Evolutionary conservation across 2,797 vertebrate species (phyloP), one percentile per base, ranked within the genome.

Genomic region (Argyrosomus regius): DNA sequence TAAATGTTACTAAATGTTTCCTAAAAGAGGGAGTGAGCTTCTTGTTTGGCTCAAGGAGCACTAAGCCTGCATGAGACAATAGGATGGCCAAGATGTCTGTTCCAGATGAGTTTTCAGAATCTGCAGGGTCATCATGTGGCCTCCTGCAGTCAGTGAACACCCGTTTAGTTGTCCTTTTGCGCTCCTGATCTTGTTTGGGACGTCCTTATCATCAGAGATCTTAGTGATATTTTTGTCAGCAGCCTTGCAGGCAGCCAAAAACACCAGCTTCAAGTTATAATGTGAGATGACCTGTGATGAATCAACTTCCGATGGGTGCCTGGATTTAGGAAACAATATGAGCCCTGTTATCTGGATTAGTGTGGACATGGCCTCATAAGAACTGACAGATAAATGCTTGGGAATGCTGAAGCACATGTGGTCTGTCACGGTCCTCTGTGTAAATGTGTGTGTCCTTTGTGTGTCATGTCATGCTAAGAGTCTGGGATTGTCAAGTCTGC

Each of bases 401-500:
- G 22, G 20, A 53, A 46, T 39, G 24, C 18, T 39, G 54, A 60
- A 63, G 50, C 64, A 74, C 68, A 66, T 58, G 68, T 74, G 73
- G 48, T 81, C 60, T 22, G 50, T 54, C 68, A n/a, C 53, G 18
- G 50, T 24, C n/a, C 3, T 39, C 2, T 39, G 6, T 49, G 24
- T 61, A 9, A 48, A 52, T 48, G 22, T 59, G 67, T 31, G 22
- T 46, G 14, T 56, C 7, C 49, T 39, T 39, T 39, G 50, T 52
- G 18, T 60, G 46, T 75, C 17, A 48, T 45, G 59, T 85, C 71
- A 72, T 66, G 41, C 75, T 43, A 26, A 67, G 68, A 59, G 50
- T 78, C 68, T 73, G 64, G 71, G 61, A 82, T 49, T 69, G 72
- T 72, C 79, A 84, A 67, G 61, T 82, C 46, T 85, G 81, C 82